Percentiles rank a stretch among this genome's conserved stretches.
These are phyloP conservation scores for Oxyscelio sp. DNA, from an alignment of 2,888 invertebrate species.

Conservation along the genomic window DNA sequence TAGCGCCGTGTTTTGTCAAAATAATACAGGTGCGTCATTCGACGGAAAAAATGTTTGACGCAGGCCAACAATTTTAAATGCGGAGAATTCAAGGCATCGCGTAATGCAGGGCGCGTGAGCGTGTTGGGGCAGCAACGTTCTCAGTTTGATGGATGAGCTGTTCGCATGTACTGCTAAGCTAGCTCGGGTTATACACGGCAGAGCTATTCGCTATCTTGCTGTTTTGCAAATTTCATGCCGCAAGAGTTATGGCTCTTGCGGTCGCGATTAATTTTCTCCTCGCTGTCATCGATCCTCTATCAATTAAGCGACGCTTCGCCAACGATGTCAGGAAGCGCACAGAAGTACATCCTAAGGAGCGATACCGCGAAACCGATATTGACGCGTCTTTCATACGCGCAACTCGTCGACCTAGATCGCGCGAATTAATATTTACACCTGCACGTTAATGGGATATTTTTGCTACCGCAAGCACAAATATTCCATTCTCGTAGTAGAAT, in stretches of 20 bases:
- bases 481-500: too few relatives aligned
- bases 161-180: conserved; percentile 84
- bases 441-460: too few relatives aligned
- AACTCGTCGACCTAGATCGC: conserved; percentile 12
- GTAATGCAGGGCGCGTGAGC: conserved; percentile 72
- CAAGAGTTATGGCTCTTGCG: conserved; percentile 80
- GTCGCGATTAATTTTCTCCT: conserved; percentile 81
- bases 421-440: conserved; percentile 35
- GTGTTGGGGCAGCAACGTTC: conserved; percentile 75
- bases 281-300: conserved; percentile 81
- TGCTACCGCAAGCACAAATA: background rate
- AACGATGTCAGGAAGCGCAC: conserved; percentile 54
- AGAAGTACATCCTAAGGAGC: conserved; percentile 42
- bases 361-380: conserved; percentile 53
- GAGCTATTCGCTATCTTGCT: conserved; percentile 83
- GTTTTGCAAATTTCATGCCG: conserved; percentile 86
- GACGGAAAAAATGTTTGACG: conserved; percentile 52
- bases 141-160: conserved; percentile 87
- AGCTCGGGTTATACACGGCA: conserved; percentile 80
- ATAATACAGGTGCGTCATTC: conserved; percentile 50
- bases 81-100: conserved; percentile 71
- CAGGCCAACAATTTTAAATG: conserved; percentile 62
- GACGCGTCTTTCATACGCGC: conserved; percentile 12
- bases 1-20: conserved; percentile 47
- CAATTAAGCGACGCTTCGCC: conserved; percentile 80